Conservation (phyloP, 2,113 vertebrate species). For the Oncorhynchus gorbuscha region DNA sequence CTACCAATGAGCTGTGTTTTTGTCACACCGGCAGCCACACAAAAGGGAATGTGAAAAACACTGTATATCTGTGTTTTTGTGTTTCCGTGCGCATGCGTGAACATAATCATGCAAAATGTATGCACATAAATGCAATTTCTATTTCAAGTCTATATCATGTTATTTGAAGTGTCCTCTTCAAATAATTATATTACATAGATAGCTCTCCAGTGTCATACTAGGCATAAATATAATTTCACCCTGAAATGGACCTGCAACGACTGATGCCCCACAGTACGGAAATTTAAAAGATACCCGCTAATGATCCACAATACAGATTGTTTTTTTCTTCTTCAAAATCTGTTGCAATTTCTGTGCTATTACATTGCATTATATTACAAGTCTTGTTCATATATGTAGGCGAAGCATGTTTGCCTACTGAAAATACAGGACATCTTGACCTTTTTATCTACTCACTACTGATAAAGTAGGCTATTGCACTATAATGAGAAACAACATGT, state of each 20-base stretch:
- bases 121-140: constrained; percentile 61
- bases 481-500: not conserved
- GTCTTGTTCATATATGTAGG: no score
- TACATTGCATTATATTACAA: no score
- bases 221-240: constrained; percentile 55
- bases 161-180: constrained; percentile 68
- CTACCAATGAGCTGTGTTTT: no score
- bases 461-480: not conserved
- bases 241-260: constrained; percentile 27
- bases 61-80: constrained; percentile 17
- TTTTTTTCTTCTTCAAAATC: no score
- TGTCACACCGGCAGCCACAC: constrained; percentile 14
- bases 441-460: no score
- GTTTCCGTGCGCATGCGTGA: constrained; percentile 3
- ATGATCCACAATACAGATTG: no score
- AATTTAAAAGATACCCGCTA: not conserved
- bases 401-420: no score
- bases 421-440: no score
- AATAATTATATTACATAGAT: constrained; percentile 71
- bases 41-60: constrained; percentile 20
- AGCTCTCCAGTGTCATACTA: constrained; percentile 55
- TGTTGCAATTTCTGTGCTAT: no score
- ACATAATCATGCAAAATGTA: constrained; percentile 34
- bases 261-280: constrained; percentile 28
- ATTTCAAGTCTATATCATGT: constrained; percentile 69